Evolutionary conservation across 2,113 vertebrate species (phyloP).

Genomic region (Mellivora capensis): DNA sequence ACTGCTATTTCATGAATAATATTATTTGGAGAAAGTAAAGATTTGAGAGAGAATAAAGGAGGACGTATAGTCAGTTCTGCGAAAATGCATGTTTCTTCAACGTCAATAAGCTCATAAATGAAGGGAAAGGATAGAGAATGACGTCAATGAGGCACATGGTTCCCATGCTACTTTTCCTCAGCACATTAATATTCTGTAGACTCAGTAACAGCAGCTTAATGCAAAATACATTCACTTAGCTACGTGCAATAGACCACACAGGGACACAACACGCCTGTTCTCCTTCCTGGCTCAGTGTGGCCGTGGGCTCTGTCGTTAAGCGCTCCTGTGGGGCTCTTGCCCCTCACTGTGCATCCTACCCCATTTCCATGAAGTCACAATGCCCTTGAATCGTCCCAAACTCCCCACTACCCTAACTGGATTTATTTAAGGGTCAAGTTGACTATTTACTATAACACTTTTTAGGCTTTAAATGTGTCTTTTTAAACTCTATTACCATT

Average conservation of each 20-base stretch:
- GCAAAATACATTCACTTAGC: not conserved
- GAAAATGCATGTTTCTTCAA: not conserved
- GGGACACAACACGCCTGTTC: too few species aligned
- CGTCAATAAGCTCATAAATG: not conserved
- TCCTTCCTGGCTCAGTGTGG: not conserved
- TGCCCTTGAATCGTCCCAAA: not conserved
- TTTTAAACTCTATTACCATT: not conserved
- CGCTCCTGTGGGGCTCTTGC: not conserved
- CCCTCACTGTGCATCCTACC: not conserved
- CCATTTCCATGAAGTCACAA: not conserved
- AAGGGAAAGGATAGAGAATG: not conserved
- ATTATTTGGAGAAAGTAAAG: not conserved
- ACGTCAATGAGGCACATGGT: not conserved
- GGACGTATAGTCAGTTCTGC: not conserved
- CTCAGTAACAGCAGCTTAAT: not conserved
- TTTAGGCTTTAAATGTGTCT: not conserved
- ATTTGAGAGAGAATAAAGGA: not conserved
- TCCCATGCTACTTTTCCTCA: accelerated
- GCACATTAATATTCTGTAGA: not conserved
- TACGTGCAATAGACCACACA: not conserved
- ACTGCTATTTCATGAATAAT: not conserved
- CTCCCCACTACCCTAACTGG: not conserved
- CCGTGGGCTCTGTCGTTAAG: not conserved
- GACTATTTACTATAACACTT: not conserved
- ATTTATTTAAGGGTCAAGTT: not conserved